Evolutionary conservation across 2,888 invertebrate species (phyloP), one percentile per base, ranked within the genome.

Genomic region (Parasteatoda lunata): DNA sequence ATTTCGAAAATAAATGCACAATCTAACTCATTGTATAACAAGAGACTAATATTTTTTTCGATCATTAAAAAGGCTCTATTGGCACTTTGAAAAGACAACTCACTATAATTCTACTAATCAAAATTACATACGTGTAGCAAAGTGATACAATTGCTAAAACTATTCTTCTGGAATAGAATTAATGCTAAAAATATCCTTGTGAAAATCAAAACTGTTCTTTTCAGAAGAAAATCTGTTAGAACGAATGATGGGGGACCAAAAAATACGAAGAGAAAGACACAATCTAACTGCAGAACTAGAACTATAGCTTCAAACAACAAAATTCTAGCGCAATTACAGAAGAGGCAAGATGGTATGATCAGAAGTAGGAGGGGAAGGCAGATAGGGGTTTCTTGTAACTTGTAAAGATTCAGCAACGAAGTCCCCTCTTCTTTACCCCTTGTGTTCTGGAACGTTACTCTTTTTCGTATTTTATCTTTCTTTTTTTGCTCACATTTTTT

Each of bases 291-390:
- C 64, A 69, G 71, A 80, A 68, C 79, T 66, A 64, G 77, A 79
- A 59, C 69, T 49, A 68, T 73, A 70, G 78, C 84, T 84, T 84
- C 84, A 85, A 85, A 76, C 79, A 84, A 79, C 79, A 75, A 80
- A 85, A 76, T 85, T 85, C 85, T 79, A 80, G 68, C 75, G 85
- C 85, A 85, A 85, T 85, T 85, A 85, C 85, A 54, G 84, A 64
- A 59, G 76, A n/a, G 49, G 83, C 83, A 83, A 77, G 83, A 83
- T 83, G 68, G 71, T 83, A 83, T 83, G 83, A 83, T 75, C 70
- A 77, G 73, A 68, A 49, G 48, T 13, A 30, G n/a, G 70, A 15
- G 54, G 59, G 66, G 71, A 65, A 15, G 30, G 7, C 48, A 3
- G 52, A 51, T 13, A 47, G 78, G 9, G 54, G 59, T 51, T 65